Evolutionary conservation across 2,113 vertebrate species (phyloP).

Genomic region (Peucedramus taeniatus): DNA sequence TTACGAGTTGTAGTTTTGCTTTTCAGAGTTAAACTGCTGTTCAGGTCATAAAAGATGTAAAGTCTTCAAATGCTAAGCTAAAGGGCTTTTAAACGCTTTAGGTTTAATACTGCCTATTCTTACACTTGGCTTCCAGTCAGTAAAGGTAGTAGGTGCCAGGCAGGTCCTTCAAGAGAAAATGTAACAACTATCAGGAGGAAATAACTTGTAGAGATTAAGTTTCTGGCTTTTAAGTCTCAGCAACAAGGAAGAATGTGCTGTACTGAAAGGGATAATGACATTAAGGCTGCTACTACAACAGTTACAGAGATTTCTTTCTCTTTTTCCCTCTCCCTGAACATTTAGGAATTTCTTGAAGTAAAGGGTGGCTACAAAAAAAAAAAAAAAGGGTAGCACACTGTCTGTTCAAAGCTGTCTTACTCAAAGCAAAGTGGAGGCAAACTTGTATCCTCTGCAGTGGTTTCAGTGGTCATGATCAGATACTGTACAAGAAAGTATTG

Average conservation of each 20-base stretch:
- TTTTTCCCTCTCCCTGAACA: neutral
- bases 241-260: neutral
- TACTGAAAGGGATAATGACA: neutral
- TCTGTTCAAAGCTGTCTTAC: neutral
- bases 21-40: neutral
- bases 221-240: neutral
- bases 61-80: neutral
- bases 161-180: neutral
- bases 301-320: neutral
- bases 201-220: neutral
- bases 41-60: neutral
- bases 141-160: neutral
- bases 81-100: neutral
- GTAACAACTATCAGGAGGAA: neutral
- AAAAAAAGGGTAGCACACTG: too few species aligned
- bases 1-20: neutral
- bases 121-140: neutral
- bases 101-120: neutral
- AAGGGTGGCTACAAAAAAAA: neutral
- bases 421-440: neutral
- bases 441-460: fast-evolving
- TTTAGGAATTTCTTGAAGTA: neutral
- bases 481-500: neutral
- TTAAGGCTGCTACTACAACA: neutral
- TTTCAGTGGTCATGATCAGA: neutral